These are phyloP conservation scores for Pterocles gutturalis DNA, from an alignment of 2,113 vertebrate species.

Conservation along the genomic window DNA sequence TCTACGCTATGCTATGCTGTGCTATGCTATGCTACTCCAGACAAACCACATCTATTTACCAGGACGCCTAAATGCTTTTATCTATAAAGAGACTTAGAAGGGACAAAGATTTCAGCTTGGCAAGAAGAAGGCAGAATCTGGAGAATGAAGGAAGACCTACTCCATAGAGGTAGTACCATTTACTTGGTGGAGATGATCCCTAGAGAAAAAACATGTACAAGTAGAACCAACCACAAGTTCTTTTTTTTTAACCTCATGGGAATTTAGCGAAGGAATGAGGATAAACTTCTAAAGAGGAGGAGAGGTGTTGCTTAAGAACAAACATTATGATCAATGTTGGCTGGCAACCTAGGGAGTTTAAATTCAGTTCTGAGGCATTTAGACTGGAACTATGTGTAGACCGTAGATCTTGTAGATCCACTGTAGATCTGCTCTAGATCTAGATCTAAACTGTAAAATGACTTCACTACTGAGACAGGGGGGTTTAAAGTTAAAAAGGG, in stretches of 20 bases:
- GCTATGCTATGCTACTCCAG: neutral
- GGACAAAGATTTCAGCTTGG: neutral
- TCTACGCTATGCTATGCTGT: neutral
- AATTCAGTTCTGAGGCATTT: neutral
- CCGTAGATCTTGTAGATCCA: neutral
- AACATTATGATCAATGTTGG: neutral
- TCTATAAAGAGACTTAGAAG: neutral
- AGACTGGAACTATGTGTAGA: neutral
- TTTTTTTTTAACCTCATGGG: neutral
- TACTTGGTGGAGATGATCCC: neutral
- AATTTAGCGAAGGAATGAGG: neutral
- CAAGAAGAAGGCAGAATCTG: neutral
- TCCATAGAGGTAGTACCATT: neutral
- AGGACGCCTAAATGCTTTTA: neutral
- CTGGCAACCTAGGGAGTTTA: neutral
- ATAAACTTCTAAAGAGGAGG: neutral
- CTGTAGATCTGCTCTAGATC: neutral
- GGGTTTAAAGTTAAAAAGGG: too few species aligned
- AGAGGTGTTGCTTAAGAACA: neutral
- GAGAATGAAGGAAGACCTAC: neutral
- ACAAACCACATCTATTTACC: neutral
- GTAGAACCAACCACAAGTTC: neutral
- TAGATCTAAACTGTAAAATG: neutral
- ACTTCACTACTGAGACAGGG: neutral
- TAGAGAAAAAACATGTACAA: neutral